Conservation (phyloP, 64 coral and sea anemone species). For the Actinia equina region DNA sequence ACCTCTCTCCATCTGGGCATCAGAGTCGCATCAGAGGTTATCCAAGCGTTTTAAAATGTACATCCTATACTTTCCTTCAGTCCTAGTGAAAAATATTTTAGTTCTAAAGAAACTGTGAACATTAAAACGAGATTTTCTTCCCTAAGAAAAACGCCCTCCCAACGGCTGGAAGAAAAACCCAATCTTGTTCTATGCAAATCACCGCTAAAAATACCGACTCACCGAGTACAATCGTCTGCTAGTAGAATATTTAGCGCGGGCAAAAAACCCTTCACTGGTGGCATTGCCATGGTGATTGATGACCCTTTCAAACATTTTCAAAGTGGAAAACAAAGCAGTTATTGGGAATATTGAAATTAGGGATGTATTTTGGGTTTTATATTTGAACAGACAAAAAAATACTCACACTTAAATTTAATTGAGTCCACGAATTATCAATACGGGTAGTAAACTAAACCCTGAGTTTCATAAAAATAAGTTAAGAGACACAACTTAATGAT, state of each 20-base stretch:
- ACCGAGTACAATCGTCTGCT: not conserved
- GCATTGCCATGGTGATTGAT: slow-evolving; percentile 3
- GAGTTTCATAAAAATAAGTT: not conserved
- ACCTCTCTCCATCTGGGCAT: slow-evolving; percentile 64
- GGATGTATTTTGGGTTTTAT: not conserved
- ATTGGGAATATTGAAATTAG: not conserved
- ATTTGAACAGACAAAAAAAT: not conserved
- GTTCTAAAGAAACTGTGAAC: not conserved
- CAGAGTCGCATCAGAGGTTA: not conserved
- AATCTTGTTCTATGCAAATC: slow-evolving; percentile 4
- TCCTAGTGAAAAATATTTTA: not conserved
- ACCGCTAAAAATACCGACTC: slow-evolving; percentile 11
- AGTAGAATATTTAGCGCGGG: not conserved
- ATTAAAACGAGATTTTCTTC: not conserved
- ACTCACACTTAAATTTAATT: no score
- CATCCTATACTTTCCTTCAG: not conserved
- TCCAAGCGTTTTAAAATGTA: not conserved
- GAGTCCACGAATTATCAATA: no score
- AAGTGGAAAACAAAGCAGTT: not conserved
- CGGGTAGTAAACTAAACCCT: no score
- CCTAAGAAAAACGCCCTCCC: not conserved
- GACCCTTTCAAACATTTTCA: not conserved
- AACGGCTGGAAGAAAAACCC: not conserved
- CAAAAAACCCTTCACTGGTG: not conserved
- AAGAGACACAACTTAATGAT: not conserved